phyloP scores from a whole-genome alignment of 2,113 vertebrate genomes.

The Thinocorus orbignyianus region DNA sequence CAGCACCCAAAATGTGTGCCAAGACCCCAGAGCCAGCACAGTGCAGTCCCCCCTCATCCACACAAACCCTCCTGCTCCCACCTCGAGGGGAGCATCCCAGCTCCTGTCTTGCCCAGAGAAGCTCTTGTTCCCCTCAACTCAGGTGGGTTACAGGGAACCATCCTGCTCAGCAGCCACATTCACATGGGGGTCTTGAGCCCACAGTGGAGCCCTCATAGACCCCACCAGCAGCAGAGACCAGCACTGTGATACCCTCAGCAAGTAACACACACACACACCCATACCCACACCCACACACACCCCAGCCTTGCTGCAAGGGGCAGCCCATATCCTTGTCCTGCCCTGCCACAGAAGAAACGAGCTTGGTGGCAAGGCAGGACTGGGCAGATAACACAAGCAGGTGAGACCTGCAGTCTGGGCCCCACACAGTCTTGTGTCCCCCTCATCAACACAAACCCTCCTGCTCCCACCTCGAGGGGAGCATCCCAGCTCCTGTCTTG shows the following conservation, averaged over 20 bases:
- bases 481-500: accelerated
- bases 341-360: accelerated
- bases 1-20: not conserved
- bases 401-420: not conserved
- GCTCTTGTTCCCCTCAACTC: not conserved
- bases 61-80: not conserved
- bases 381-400: accelerated
- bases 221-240: accelerated
- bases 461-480: not conserved
- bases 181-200: not conserved
- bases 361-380: not conserved
- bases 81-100: not conserved
- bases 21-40: not conserved
- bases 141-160: accelerated
- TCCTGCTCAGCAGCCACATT: too few species aligned
- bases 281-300: too few species aligned
- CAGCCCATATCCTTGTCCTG: not conserved
- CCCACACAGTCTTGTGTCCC: not conserved
- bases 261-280: not conserved
- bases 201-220: not conserved
- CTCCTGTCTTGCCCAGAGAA: not conserved
- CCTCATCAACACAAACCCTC: not conserved
- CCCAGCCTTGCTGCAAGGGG: not conserved
- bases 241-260: not conserved
- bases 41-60: not conserved